Evolutionary conservation across 2,888 invertebrate genomes (phyloP), one percentile per base, ranked within the genome.

Genomic region (Hirtodrosophila alboralis): DNA sequence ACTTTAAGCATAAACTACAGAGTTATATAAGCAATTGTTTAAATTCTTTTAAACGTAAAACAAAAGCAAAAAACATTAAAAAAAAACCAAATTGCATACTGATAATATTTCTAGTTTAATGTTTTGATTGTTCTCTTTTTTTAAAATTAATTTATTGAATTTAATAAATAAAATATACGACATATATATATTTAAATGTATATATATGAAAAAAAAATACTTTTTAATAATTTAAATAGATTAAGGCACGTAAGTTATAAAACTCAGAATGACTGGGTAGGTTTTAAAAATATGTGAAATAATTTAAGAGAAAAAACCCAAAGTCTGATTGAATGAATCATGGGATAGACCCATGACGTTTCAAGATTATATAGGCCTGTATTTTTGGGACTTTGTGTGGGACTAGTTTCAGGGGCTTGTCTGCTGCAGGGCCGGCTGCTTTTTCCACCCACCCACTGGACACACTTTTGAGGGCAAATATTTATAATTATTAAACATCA

Each of bases 141-240:
- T 79, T 79, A 56, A 58, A 84, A 79, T 77, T 79, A 79, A 84
- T 83, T 79, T 79, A 84, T 79, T 79, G 78, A 84, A 65, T 66
- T 72, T 57, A 79, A 71, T 84, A 84, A 79, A 79, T 66, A 48
- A 63, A 69, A 68, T 71, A 63, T 65, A 69, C 30, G 31, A 18
- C 26, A 47, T 59, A 51, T 30, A 49, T 37, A 49, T 41, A 14
- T 33, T 38, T 6, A 49, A 43, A 40, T 13, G n/a, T 14, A 26
- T 12, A 14, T 4, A n/a, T n/a, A n/a, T n/a, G n/a, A n/a, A n/a
- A n/a, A n/a, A n/a, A n/a, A n/a, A n/a, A n/a, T 23, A 4, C 6
- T 31, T 16, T 14, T 14, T 9, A 8, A 0, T 21, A 1, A 9
- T 12, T 12, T 31, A n/a, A 33, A 10, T 8, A 34, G 14, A 38